phyloP scores from a whole-genome alignment of 92 coral and sea anemone species.

The Parazoanthus swiftii region DNA sequence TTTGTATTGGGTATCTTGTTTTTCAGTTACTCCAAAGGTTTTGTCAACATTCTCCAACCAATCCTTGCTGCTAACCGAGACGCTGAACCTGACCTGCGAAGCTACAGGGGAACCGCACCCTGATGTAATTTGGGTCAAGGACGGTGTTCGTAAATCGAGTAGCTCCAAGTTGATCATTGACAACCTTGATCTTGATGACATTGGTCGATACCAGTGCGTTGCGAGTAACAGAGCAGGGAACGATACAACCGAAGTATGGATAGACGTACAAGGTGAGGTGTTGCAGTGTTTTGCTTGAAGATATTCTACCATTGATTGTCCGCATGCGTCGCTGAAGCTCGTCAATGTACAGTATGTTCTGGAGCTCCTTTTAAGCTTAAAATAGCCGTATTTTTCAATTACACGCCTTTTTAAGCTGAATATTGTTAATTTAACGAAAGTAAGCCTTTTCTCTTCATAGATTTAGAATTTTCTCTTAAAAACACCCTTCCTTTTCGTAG shows the following conservation, averaged over 20 bases:
- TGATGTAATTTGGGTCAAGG: background rate
- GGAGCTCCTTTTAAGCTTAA: no score
- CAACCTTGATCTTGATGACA: background rate
- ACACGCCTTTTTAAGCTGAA: no score
- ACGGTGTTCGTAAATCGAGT: background rate
- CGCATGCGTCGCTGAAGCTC: no score
- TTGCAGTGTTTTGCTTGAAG: background rate
- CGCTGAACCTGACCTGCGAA: background rate
- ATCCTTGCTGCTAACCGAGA: constrained; percentile 2
- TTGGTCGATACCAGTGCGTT: constrained; percentile 16
- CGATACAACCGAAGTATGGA: background rate
- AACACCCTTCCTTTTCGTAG: no score
- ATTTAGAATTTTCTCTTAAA: no score
- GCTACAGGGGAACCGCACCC: constrained; percentile 16
- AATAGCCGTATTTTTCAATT: no score
- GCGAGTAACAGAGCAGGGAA: constrained; percentile 20
- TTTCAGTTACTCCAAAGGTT: constrained; percentile 1
- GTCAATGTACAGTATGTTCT: no score
- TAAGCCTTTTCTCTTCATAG: no score
- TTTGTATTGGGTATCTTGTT: background rate
- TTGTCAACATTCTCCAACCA: constrained; percentile 6
- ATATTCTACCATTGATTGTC: no score
- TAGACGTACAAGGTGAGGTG: constrained; percentile 22
- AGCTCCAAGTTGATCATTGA: background rate
- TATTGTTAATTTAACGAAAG: no score